Evolutionary conservation across 1,140 invertebrate genomes (phyloP).

Genomic region (Nymphalis io): DNA sequence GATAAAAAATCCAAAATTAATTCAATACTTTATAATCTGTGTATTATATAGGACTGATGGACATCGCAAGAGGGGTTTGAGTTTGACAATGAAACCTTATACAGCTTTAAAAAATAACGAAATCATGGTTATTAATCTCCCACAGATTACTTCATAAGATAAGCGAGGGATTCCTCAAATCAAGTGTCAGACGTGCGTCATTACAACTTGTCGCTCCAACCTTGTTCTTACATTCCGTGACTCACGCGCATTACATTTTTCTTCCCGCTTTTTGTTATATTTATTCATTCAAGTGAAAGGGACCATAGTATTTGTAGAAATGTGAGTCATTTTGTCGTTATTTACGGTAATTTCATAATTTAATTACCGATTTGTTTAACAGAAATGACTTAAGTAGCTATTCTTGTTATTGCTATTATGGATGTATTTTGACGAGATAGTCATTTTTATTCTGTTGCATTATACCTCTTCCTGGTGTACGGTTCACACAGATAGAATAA

Average conservation of each 20-base stretch:
- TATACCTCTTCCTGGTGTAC: too few relatives aligned
- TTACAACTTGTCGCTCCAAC: slow-evolving; percentile 38
- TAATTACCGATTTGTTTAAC: slow-evolving; percentile 10
- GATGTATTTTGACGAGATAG: too few relatives aligned
- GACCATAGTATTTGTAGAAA: background rate
- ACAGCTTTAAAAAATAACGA: background rate
- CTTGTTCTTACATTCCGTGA: slow-evolving; percentile 43
- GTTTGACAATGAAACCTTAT: background rate
- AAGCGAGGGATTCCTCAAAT: slow-evolving; percentile 42
- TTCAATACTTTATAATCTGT: too few relatives aligned
- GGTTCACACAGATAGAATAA: too few relatives aligned
- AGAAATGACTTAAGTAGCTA: too few relatives aligned
- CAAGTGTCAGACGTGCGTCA: slow-evolving; percentile 50
- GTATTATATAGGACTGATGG: too few relatives aligned
- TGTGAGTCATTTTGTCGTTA: background rate
- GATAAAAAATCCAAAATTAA: too few relatives aligned
- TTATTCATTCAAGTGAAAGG: slow-evolving; percentile 26
- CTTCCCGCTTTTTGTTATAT: slow-evolving; percentile 19
- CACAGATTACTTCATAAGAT: slow-evolving; percentile 29
- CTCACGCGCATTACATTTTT: slow-evolving; percentile 50
- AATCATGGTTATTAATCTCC: background rate
- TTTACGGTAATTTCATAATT: background rate
- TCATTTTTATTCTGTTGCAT: background rate
- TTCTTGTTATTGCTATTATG: too few relatives aligned
- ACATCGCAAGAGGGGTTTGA: background rate